phyloP scores from a whole-genome alignment of 2,797 vertebrate genomes.

The Sebastolobus altivelis region DNA sequence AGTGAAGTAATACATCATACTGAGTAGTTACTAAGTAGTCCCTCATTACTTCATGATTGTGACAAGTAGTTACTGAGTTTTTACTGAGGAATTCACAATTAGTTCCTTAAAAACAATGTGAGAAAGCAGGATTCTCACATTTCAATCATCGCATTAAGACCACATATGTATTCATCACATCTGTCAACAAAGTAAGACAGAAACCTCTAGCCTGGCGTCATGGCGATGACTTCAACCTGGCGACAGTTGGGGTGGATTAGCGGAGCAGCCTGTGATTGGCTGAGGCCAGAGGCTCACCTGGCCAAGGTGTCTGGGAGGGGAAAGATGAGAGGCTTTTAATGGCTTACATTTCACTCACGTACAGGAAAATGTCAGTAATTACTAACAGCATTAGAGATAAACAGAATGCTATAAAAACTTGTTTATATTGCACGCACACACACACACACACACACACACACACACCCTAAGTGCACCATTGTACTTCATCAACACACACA shows the following conservation, averaged over 20 bases:
- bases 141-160: neutral
- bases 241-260: constrained; percentile 28
- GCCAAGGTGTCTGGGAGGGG: constrained; percentile 35
- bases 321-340: constrained; percentile 59
- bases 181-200: neutral
- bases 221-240: constrained; percentile 15
- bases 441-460: neutral
- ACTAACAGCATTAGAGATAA: constrained; percentile 24
- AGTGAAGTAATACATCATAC: neutral
- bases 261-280: constrained; percentile 34
- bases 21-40: neutral
- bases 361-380: constrained; percentile 22
- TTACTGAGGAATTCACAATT: neutral
- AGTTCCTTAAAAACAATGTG: neutral
- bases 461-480: neutral
- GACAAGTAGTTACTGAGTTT: neutral
- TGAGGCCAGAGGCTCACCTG: constrained; percentile 33
- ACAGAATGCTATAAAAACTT: constrained; percentile 16
- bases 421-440: neutral
- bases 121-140: neutral
- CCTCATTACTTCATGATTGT: neutral
- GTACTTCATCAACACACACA: neutral
- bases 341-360: constrained; percentile 45
- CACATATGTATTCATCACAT: neutral
- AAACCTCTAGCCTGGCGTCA: neutral